phyloP scores from a whole-genome alignment of 2,113 vertebrate species.

The Siniperca knerii region DNA sequence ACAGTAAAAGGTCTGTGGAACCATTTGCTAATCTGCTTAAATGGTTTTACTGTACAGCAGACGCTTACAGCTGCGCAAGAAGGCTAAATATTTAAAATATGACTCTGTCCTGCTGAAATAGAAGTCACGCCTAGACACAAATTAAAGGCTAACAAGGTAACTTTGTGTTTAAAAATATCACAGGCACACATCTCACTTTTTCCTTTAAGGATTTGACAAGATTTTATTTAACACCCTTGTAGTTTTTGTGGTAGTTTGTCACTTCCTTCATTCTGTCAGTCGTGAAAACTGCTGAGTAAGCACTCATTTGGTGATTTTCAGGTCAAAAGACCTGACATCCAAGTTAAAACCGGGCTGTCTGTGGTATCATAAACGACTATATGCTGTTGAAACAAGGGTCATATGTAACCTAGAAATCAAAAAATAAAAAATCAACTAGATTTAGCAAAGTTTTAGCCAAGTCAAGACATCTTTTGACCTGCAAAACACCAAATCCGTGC shows the following conservation, averaged over 20 bases:
- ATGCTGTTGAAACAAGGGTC: too few relatives aligned
- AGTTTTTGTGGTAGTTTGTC: not conserved
- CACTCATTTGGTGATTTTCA: too few relatives aligned
- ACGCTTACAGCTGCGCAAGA: slow-evolving; percentile 22
- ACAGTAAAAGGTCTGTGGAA: slow-evolving; percentile 26
- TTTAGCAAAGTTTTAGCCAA: too few relatives aligned
- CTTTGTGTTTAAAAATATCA: not conserved
- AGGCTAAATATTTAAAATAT: not conserved
- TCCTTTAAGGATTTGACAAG: not conserved
- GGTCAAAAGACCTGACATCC: too few relatives aligned
- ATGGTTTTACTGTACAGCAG: slow-evolving; percentile 27
- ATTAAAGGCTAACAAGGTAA: not conserved
- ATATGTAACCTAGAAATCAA: too few relatives aligned
- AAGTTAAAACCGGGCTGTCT: too few relatives aligned
- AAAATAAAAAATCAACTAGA: too few relatives aligned
- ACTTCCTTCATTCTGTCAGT: not conserved
- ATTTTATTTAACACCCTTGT: not conserved
- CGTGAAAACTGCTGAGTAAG: not conserved
- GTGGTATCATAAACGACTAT: too few relatives aligned
- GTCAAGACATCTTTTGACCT: too few relatives aligned
- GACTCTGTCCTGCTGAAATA: not conserved
- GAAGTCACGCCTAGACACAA: not conserved
- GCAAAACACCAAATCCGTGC: too few relatives aligned
- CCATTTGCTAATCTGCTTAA: slow-evolving; percentile 44
- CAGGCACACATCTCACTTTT: not conserved